Conservation (phyloP, 2,888 invertebrate species). For the Dugesia japonica region DNA sequence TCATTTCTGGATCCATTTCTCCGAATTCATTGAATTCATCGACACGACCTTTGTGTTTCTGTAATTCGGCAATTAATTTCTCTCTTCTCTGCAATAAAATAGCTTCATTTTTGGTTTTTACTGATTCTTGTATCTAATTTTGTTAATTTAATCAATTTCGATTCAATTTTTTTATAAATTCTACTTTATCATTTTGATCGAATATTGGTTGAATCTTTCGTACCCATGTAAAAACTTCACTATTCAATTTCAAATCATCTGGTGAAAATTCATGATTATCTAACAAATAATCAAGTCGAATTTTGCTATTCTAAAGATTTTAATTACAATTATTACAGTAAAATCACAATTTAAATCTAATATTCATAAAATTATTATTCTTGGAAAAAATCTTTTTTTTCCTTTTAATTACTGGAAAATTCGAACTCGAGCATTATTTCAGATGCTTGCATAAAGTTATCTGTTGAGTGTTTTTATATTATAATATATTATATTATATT, state of each 20-base stretch:
- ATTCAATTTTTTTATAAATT: constrained; percentile 22
- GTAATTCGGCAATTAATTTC: constrained; percentile 58
- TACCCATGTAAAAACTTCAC: constrained; percentile 68
- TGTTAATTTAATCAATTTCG: too few relatives aligned
- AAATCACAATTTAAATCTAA: background rate
- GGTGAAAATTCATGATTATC: constrained; percentile 61
- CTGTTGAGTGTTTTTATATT: too few relatives aligned
- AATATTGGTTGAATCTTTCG: constrained; percentile 64
- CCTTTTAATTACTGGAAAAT: too few relatives aligned
- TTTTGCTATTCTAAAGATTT: constrained; percentile 45
- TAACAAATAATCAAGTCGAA: constrained; percentile 52
- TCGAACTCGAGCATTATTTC: too few relatives aligned
- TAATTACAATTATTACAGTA: background rate
- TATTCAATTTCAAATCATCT: constrained; percentile 64
- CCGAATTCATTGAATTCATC: constrained; percentile 67
- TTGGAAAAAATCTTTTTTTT: too few relatives aligned
- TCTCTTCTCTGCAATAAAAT: constrained; percentile 57
- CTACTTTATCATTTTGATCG: constrained; percentile 58
- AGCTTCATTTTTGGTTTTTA: constrained; percentile 71
- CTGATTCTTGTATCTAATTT: constrained; percentile 58
- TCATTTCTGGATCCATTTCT: constrained; percentile 58
- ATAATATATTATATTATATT: too few relatives aligned
- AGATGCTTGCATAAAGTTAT: too few relatives aligned
- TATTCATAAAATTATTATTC: background rate
- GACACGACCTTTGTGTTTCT: constrained; percentile 60